Evolutionary conservation across 2,797 vertebrate species (phyloP), one percentile per base, ranked within the genome.

Genomic region (Psittacula derbiana): DNA sequence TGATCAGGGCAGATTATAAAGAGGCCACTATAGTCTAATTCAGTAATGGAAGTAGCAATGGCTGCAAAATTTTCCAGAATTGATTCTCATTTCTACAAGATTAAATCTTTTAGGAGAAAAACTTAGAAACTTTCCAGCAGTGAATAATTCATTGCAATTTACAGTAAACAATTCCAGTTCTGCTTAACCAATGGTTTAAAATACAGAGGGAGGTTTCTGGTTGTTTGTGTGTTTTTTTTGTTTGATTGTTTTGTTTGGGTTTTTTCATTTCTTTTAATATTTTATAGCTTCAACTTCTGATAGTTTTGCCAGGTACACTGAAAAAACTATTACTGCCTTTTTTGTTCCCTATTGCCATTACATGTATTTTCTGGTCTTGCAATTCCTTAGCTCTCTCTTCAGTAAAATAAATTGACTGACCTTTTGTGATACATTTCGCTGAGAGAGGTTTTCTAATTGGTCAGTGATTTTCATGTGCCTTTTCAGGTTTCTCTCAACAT

Each of bases 151-250:
- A 23, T 28, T 72, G 8, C 0, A 1, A 28, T 72, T 88, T 79
- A 60, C 65, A 41, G 10, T 64, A 66, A 94, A 47, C 1, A 0
- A 14, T 90, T 93, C 49, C 17, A n/a, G 24, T 69, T 92, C 41
- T 88, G 23, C 20, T 92, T 93, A 75, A 69, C 12, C 27, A 17
- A 3, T 17, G 1, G 14, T 21, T 88, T 80, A 55, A 50, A 61
- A 73, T 31, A 58, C 13, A 79, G 18, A 46, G 10, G 8, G 5
- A 36, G 33, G 2, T 5, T 44, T 53, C 25, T 58, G 33, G 11
- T 36, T 18, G 10, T 6, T 16, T 36, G n/a, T 40, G 18, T 24
- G 30, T 2, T 2, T 0, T 0, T 8, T 44, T 25, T 52, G 75
- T 43, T 21, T 5, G 1, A 7, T 36, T 20, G 10, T 31, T 17